Evolutionary conservation across 37 sponge, comb jelly and placozoan genomes (phyloP), one percentile per base, ranked within the genome.

Genomic region (Aplysina aerophoba): DNA sequence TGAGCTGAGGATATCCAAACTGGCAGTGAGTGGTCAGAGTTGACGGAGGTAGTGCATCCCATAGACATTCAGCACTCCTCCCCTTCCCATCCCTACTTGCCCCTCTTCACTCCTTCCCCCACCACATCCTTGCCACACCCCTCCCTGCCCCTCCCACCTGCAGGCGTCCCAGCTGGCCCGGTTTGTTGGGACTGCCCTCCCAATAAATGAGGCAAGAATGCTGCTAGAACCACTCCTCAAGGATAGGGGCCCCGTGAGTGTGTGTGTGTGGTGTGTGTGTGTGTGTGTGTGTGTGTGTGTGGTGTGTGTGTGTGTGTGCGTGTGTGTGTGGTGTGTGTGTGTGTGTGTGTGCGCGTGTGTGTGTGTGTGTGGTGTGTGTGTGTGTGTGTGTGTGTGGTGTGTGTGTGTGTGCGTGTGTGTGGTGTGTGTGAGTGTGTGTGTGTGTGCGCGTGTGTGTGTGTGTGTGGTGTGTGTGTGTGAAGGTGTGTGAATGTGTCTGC

Each of bases 171-270:
- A 75, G 14, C 53, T 75, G 54, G 78, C 53, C 53, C 31, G 83
- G 55, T 85, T 88, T 55, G 60, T 85, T 34, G 38, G 71, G 13
- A 65, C 64, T 54, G 85, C 64, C 56, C 73, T 90, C 4, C 37
- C 83, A 11, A 1, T 90, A 1, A 81, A 74, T 20, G 88, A 93
- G 28, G 68, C 73, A 4, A 60, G 69, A 53, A 16, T 34, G 24
- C 53, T 83, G 0, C 57, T 93, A 54, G 94, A 93, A 38, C 93
- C 90, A 67, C 40, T 93, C n/a, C 39, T 88, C 19, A 87, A 65
- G 40, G 87, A 90, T 61, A 84, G 56, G 69, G 53, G 84, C 33
- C 4, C 82, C 22, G 90, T 82, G 55, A 80, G 81, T 57, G 12
- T 68, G 30, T 0, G 53, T 3, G 24, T 63, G 39, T 61, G 2